A percentile compares a stretch with the other conserved stretches of the same genome.
phyloP scores from a whole-genome alignment of 37 sponge, comb jelly and placozoan species.

The Spongia lamella region DNA sequence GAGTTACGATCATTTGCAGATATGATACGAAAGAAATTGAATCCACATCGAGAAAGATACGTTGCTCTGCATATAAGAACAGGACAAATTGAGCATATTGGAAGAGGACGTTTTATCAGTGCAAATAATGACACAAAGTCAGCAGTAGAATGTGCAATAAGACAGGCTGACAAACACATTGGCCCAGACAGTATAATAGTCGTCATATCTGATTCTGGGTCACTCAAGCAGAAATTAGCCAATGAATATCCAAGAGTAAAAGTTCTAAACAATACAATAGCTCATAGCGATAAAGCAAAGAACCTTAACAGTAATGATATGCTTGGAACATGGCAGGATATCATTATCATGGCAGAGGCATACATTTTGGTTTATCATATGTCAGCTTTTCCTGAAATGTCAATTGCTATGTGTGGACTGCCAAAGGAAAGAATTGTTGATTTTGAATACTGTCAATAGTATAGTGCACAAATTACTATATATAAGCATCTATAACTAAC shows the following conservation, averaged over 20 bases:
- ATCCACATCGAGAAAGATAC: conserved; percentile 6
- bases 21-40: conserved; percentile 2
- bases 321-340: conserved; percentile 31
- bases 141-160: conserved; percentile 26
- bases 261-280: conserved; percentile 14
- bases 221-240: conserved; percentile 12
- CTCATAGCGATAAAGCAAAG: conserved; percentile 31
- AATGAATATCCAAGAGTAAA: conserved; percentile 18
- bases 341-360: conserved; percentile 43
- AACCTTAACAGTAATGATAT: conserved; percentile 12
- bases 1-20: neutral
- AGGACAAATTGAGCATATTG: conserved; percentile 31
- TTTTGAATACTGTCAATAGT: too few relatives aligned
- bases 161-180: neutral
- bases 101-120: conserved; percentile 11
- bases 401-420: neutral
- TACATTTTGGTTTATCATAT: neutral
- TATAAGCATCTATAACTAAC: too few relatives aligned
- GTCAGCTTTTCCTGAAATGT: neutral
- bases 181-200: conserved; percentile 11
- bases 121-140: conserved; percentile 12
- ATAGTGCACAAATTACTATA: too few relatives aligned
- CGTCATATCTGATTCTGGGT: conserved; percentile 33
- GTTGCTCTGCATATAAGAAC: conserved; percentile 36
- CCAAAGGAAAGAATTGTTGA: neutral